A percentile compares a stretch with the other conserved stretches of the same genome.
Conservation (phyloP, 2,888 invertebrate species). For the Tipula unca region DNA sequence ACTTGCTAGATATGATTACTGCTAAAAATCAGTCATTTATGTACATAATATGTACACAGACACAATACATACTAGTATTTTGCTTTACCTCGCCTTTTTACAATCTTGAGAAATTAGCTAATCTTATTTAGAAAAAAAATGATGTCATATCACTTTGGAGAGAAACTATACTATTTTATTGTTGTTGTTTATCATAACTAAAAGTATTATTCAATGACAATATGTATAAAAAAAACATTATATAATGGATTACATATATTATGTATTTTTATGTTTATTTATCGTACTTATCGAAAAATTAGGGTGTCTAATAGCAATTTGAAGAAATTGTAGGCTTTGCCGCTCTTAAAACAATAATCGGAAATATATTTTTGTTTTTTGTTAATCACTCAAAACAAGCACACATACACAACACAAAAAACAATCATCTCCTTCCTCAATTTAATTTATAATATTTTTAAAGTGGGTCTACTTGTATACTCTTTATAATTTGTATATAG, state of each 20-base stretch:
- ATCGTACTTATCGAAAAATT: neutral
- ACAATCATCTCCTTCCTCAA: conserved; percentile 8
- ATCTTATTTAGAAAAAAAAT: neutral
- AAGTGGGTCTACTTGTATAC: neutral
- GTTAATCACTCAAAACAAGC: neutral
- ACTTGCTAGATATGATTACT: no score
- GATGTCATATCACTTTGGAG: neutral
- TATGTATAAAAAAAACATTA: neutral
- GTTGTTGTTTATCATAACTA: neutral
- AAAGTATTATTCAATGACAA: neutral
- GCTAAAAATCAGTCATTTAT: no score
- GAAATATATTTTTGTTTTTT: neutral
- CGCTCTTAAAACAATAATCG: neutral
- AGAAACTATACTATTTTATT: neutral
- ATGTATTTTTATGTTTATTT: neutral
- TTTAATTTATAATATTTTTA: neutral
- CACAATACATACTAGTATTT: no score
- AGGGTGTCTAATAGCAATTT: neutral
- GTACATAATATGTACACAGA: no score
- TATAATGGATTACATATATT: neutral
- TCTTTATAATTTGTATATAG: neutral
- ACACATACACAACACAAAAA: neutral
- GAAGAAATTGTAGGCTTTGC: neutral
- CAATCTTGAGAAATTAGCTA: neutral
- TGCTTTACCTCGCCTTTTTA: neutral